Evolutionary conservation across 2,888 invertebrate genomes (phyloP), one percentile per base, ranked within the genome.

Genomic region (Troglohyphantes excavatus): DNA sequence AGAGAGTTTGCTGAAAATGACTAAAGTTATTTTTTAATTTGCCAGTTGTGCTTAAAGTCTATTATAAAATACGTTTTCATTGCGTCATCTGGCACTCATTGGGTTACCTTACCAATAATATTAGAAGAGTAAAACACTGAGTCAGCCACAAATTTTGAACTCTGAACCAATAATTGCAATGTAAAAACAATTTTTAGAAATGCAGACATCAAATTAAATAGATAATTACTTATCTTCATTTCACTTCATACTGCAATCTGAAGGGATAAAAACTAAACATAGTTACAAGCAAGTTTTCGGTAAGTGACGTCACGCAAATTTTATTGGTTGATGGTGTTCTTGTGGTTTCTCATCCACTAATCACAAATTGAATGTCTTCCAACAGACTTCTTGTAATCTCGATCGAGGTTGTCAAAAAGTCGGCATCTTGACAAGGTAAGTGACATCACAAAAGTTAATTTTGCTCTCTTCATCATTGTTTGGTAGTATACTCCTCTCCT

Each of bases 161-260:
- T 53, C 9, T 53, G 53, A 53, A 53, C 53, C 17, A 53, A 53
- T 5, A 17, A 53, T 5, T 53, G 53, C 53, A n/a, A 53, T 53
- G n/a, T 17, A 53, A 53, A 53, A 53, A 5, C 53, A 53, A 53
- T 53, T 53, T n/a, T 53, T 13, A n/a, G 53, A 53, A 53, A 53
- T 53, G 53, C 53, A 53, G n/a, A 53, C 53, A 53, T 53, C n/a
- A 53, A 53, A 53, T 33, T 33, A 33, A 53, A n/a, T 53, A 53
- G 2, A 53, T 0, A 53, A 6, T 33, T 53, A n/a, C n/a, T 53
- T n/a, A 53, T n/a, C n/a, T 53, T 53, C 53, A 53, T n/a, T 53
- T n/a, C 53, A 53, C 53, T 53, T 53, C 53, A 53, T n/a, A n/a
- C n/a, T n/a, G n/a, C n/a, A n/a, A n/a, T n/a, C n/a, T n/a, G n/a